These are phyloP conservation scores for Steatocranus sp. DNA, from an alignment of 2,797 vertebrate species.

Conservation along the genomic window DNA sequence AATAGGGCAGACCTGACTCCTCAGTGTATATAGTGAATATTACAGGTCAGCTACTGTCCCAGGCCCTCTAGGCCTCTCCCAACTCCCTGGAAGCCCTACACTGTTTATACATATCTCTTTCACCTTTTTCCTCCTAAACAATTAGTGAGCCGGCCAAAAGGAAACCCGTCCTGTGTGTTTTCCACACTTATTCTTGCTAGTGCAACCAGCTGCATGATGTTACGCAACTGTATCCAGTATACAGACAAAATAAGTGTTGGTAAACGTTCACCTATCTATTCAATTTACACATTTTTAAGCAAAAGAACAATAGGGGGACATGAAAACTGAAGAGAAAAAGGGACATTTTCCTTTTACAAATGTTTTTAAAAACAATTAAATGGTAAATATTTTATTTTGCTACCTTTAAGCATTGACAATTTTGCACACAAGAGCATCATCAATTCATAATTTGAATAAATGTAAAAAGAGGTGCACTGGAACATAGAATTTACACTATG, in stretches of 20 bases:
- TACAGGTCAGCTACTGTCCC: slow-evolving; percentile 62
- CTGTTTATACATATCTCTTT: slow-evolving; percentile 73
- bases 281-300: background rate
- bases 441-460: slow-evolving; percentile 88
- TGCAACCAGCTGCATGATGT: slow-evolving; percentile 3
- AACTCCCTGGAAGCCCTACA: slow-evolving; percentile 30
- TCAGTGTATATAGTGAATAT: slow-evolving; percentile 32
- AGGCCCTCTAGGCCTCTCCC: slow-evolving; percentile 34
- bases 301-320: background rate
- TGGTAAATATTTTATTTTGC: slow-evolving; percentile 73
- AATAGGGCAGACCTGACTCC: slow-evolving; percentile 19
- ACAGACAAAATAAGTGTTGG: background rate
- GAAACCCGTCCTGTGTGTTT: slow-evolving; percentile 57
- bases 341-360: slow-evolving; percentile 62
- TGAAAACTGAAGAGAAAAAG: slow-evolving; percentile 13
- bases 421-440: slow-evolving; percentile 84
- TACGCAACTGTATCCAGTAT: background rate
- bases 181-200: slow-evolving; percentile 11
- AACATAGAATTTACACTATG: slow-evolving; percentile 84
- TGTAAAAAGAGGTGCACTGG: slow-evolving; percentile 84
- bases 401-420: slow-evolving; percentile 84
- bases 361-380: slow-evolving; percentile 75
- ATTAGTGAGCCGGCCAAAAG: slow-evolving; percentile 48
- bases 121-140: slow-evolving; percentile 71
- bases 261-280: background rate